Conservation (phyloP, 1,140 invertebrate species). For the Littorina saxatilis region DNA sequence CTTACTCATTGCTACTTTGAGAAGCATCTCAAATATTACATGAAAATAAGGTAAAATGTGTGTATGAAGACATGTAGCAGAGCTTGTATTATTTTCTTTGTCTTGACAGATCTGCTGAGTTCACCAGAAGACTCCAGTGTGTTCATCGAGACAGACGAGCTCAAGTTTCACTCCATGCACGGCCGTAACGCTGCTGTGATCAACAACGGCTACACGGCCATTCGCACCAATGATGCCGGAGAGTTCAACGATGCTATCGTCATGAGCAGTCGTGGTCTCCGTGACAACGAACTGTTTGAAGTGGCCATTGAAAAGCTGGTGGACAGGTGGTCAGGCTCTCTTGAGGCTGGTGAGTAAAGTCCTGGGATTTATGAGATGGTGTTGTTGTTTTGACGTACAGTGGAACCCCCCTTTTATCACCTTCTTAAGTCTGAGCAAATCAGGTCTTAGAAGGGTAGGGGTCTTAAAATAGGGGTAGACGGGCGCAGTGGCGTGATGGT, state of each 20-base stretch:
- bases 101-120: slow-evolving; percentile 56
- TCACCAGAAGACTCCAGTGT: slow-evolving; percentile 67
- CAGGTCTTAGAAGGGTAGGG: no score
- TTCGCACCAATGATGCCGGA: slow-evolving; percentile 86
- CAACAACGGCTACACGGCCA: slow-evolving; percentile 90
- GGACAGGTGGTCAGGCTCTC: slow-evolving; percentile 92
- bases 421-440: no score
- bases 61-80: no score
- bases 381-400: neutral
- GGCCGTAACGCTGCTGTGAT: slow-evolving; percentile 92
- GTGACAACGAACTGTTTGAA: slow-evolving; percentile 95
- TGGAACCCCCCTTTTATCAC: no score
- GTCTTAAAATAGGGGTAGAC: no score
- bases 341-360: slow-evolving; percentile 87
- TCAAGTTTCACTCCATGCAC: slow-evolving; percentile 92
- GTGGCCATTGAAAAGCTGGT: slow-evolving; percentile 94
- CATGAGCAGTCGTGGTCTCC: slow-evolving; percentile 89
- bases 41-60: no score
- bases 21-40: no score
- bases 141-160: slow-evolving; percentile 78
- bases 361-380: neutral
- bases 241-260: slow-evolving; percentile 97
- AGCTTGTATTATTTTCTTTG: no score
- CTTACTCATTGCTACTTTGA: no score
- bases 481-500: no score